Evolutionary conservation across 2,888 invertebrate genomes (phyloP).

Genomic region (Meandrusa payeni): DNA sequence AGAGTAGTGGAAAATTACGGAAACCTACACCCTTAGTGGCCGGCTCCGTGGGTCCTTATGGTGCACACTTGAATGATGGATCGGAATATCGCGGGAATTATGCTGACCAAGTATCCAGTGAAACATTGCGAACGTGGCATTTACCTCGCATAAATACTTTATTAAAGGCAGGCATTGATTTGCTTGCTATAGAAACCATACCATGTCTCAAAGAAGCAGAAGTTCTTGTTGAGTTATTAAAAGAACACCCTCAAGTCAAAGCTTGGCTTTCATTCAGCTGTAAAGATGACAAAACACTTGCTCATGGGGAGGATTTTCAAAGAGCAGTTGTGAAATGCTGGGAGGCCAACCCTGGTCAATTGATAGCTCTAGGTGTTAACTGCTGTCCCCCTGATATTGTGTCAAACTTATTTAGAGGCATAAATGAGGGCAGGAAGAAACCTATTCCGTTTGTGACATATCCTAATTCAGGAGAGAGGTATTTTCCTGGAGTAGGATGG

Average conservation of each 20-base stretch:
- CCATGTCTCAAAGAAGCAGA: constrained; percentile 92
- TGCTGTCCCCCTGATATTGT: constrained; percentile 82
- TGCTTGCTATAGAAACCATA: constrained; percentile 95
- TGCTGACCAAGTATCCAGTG: constrained; percentile 80
- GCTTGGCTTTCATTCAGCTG: constrained; percentile 96
- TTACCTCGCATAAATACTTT: constrained; percentile 88
- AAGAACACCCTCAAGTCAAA: constrained; percentile 86
- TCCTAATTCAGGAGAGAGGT: constrained; percentile 94
- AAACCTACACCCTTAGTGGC: constrained; percentile 78
- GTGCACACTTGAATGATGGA: constrained; percentile 91
- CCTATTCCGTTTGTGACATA: constrained; percentile 90
- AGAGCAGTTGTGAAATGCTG: constrained; percentile 84
- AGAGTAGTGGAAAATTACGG: constrained; percentile 46
- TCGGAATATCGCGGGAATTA: constrained; percentile 95
- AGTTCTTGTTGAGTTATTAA: constrained; percentile 87
- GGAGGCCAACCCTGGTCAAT: constrained; percentile 80
- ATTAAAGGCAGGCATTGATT: constrained; percentile 88
- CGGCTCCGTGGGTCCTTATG: constrained; percentile 95
- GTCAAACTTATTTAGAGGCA: constrained; percentile 47
- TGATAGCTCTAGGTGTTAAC: constrained; percentile 93
- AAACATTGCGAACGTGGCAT: constrained; percentile 90
- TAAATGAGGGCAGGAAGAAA: constrained; percentile 40
- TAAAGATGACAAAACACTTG: constrained; percentile 79
- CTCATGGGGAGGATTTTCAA: constrained; percentile 88
- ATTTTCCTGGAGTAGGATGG: constrained; percentile 83